These are phyloP conservation scores for Cephalopholis sonnerati DNA, from an alignment of 2,113 vertebrate genomes.

Conservation along the genomic window DNA sequence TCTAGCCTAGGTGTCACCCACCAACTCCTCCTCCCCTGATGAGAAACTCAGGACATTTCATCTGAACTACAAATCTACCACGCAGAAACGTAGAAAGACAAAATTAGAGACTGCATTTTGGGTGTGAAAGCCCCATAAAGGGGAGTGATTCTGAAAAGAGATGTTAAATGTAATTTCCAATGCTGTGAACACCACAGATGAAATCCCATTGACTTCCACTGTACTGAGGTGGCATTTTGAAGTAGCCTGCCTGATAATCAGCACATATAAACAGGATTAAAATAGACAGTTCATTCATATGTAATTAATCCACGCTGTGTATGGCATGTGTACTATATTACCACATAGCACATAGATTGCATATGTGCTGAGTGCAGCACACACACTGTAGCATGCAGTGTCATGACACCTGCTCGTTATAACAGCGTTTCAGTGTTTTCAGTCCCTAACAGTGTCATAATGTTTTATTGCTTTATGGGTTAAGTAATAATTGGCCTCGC, in stretches of 20 bases:
- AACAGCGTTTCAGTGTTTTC: slow-evolving; percentile 44
- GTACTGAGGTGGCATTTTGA: not conserved
- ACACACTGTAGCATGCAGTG: slow-evolving; percentile 18
- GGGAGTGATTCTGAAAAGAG: not conserved
- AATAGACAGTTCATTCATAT: not conserved
- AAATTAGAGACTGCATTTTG: no score
- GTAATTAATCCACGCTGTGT: not conserved
- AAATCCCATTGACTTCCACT: not conserved
- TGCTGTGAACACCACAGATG: not conserved
- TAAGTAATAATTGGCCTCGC: slow-evolving; percentile 54
- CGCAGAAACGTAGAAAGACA: no score
- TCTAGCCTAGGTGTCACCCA: no score
- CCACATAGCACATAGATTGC: not conserved
- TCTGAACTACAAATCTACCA: no score
- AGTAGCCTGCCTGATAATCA: not conserved
- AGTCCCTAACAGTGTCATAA: slow-evolving; percentile 46
- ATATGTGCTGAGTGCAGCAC: slow-evolving; percentile 8
- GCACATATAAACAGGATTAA: not conserved
- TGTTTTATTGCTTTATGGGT: slow-evolving; percentile 55
- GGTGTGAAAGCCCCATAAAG: not conserved
- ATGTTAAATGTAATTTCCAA: not conserved
- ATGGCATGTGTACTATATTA: not conserved
- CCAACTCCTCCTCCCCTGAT: no score
- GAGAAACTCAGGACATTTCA: no score
- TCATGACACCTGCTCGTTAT: slow-evolving; percentile 64